Conservation (phyloP, 2,888 invertebrate genomes). For the Pardosa pseudoannulata region DNA sequence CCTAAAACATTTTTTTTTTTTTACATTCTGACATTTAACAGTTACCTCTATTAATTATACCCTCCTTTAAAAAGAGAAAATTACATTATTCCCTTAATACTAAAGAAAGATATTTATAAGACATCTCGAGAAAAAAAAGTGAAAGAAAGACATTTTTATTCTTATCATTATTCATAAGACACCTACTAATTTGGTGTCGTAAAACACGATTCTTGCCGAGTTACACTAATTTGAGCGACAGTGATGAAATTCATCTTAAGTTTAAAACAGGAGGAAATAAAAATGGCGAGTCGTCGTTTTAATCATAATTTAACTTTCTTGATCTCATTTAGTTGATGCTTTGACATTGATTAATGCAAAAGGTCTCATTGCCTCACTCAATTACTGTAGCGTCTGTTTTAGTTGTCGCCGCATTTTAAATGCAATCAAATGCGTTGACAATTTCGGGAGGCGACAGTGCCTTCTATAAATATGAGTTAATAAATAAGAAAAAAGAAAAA, state of each 20-base stretch:
- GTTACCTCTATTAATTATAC: conserved; percentile 37
- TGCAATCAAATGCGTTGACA: conserved; percentile 61
- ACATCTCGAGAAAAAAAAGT: not conserved
- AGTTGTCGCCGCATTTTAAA: conserved; percentile 59
- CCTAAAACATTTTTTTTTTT: conserved; percentile 25
- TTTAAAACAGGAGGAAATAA: conserved; percentile 48
- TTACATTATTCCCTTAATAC: conserved; percentile 51
- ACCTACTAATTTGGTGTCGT: conserved; percentile 62
- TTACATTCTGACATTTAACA: not conserved
- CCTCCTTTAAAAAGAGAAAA: conserved; percentile 32
- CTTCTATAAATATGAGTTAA: conserved; percentile 27
- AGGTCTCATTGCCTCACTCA: conserved; percentile 67
- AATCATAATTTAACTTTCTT: conserved; percentile 70
- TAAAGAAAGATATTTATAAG: conserved; percentile 8
- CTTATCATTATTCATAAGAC: conserved; percentile 67
- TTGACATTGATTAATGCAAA: conserved; percentile 71
- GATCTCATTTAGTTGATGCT: conserved; percentile 67
- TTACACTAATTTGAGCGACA: conserved; percentile 72
- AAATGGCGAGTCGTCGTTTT: conserved; percentile 59
- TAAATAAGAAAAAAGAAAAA: conserved; percentile 2
- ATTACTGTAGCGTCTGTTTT: conserved; percentile 53
- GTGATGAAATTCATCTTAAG: conserved; percentile 70
- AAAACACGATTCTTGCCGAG: conserved; percentile 60
- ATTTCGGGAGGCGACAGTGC: conserved; percentile 37
- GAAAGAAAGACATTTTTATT: conserved; percentile 36